These are phyloP conservation scores for Dorcus parallelipipedus DNA, from an alignment of 2,888 invertebrate genomes.

Conservation along the genomic window DNA sequence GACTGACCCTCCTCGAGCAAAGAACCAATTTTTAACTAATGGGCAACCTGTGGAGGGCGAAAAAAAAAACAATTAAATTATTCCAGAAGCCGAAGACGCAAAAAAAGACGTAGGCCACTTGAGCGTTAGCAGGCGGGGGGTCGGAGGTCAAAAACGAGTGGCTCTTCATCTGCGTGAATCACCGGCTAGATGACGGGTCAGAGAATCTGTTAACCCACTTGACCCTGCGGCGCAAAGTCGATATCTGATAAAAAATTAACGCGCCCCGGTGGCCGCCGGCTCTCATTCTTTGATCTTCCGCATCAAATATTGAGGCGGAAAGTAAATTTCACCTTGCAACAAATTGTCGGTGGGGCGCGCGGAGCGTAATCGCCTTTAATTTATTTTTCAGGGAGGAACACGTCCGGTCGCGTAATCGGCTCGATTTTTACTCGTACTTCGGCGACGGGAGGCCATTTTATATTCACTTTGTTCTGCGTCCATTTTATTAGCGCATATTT, in stretches of 20 bases:
- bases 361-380: no score
- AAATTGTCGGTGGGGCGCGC: no score
- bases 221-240: constrained; percentile 6
- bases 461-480: no score
- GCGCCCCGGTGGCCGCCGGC: background rate
- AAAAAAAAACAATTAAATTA: constrained; percentile 17
- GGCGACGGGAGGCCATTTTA: no score
- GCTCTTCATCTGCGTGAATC: constrained; percentile 11
- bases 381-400: no score
- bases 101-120: constrained; percentile 24
- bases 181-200: background rate
- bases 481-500: no score
- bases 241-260: constrained; percentile 16
- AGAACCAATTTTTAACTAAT: background rate
- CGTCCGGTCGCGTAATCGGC: no score
- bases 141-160: constrained; percentile 27
- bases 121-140: constrained; percentile 26
- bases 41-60: constrained; percentile 15
- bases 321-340: no score
- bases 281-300: constrained; percentile 4
- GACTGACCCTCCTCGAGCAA: no score
- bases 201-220: constrained; percentile 12
- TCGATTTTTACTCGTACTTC: no score
- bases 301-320: no score
- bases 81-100: constrained; percentile 13